Conservation (phyloP, 2,888 invertebrate species). For the Ctena decussata region DNA sequence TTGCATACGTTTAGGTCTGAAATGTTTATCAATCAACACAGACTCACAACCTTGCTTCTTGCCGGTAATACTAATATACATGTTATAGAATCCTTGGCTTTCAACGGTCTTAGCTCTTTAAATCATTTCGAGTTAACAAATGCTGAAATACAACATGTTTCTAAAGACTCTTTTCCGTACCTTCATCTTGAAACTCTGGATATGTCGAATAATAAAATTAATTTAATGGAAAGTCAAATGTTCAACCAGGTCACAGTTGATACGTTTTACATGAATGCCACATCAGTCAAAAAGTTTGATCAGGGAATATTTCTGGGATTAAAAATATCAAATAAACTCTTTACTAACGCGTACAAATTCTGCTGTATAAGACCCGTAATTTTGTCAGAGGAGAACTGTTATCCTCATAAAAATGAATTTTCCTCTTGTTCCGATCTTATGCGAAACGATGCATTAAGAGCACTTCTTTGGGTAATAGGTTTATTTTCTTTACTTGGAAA, state of each 20-base stretch:
- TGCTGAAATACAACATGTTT: background rate
- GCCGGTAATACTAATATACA: background rate
- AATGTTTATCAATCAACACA: background rate
- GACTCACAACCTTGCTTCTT: background rate
- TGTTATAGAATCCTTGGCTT: background rate
- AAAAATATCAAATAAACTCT: background rate
- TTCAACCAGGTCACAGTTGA: background rate
- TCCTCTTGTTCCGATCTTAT: conserved; percentile 72
- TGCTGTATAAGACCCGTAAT: conserved; percentile 50
- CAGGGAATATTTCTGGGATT: background rate
- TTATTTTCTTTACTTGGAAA: conserved; percentile 59
- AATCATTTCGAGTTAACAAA: background rate
- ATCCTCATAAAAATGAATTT: conserved; percentile 59
- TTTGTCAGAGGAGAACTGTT: conserved; percentile 43
- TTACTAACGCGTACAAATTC: conserved; percentile 41
- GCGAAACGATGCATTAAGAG: conserved; percentile 44
- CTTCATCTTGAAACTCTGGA: background rate
- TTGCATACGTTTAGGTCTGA: background rate
- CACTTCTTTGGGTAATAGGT: conserved; percentile 64
- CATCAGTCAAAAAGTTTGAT: background rate
- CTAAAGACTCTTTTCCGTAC: background rate
- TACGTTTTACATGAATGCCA: background rate
- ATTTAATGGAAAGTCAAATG: background rate
- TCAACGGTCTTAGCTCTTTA: background rate
- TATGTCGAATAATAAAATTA: background rate